A percentile compares a stretch with the other conserved stretches of the same genome.
phyloP scores from a whole-genome alignment of 1,140 invertebrate species.

The Plectrocnemia conspersa region DNA sequence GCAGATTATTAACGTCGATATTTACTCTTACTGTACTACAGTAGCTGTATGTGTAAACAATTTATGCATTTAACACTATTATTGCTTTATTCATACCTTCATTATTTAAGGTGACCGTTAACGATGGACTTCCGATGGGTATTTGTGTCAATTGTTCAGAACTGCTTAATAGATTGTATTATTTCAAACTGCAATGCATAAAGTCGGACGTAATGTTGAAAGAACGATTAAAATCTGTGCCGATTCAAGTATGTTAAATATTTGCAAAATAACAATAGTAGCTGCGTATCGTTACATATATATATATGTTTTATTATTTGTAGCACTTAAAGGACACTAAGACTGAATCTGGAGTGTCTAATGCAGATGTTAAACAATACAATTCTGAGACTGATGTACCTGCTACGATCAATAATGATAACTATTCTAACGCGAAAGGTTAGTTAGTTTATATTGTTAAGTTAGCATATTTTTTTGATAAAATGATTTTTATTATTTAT shows the following conservation, averaged over 20 bases:
- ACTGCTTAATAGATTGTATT: constrained; percentile 29
- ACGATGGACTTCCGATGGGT: constrained; percentile 24
- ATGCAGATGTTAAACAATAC: no score
- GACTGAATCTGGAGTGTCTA: no score
- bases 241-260: no score
- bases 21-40: constrained; percentile 29
- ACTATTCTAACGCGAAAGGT: neutral
- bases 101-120: constrained; percentile 16
- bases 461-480: neutral
- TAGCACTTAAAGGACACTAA: neutral
- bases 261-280: no score
- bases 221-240: constrained; percentile 22
- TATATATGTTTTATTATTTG: neutral
- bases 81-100: neutral
- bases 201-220: constrained; percentile 24
- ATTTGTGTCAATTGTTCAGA: constrained; percentile 28
- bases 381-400: neutral
- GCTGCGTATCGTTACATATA: no score
- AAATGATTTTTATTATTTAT: no score
- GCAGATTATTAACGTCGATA: constrained; percentile 17
- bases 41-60: constrained; percentile 8
- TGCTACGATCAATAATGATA: neutral
- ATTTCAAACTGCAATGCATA: constrained; percentile 32
- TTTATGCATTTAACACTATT: neutral
- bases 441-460: neutral